Percentiles rank a stretch among this genome's conserved stretches.
phyloP scores from a whole-genome alignment of 1,140 invertebrate genomes.

The Cotesia chilonis region DNA sequence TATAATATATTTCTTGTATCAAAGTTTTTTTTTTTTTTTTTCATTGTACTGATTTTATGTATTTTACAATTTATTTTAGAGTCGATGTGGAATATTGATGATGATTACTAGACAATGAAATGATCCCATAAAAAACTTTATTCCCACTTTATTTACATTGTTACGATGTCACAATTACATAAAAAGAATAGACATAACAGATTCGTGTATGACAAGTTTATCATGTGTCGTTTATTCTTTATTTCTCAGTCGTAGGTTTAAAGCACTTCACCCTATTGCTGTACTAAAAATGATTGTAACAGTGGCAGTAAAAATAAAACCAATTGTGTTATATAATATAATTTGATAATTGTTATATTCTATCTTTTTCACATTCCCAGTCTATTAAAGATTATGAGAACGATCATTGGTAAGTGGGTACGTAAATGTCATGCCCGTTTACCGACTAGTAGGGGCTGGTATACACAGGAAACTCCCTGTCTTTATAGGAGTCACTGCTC shows the following conservation, averaged over 20 bases:
- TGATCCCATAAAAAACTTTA: too few relatives aligned
- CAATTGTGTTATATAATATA: conserved; percentile 34
- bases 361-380: conserved; percentile 42
- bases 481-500: conserved; percentile 59
- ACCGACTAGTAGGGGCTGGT: conserved; percentile 48
- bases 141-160: too few relatives aligned
- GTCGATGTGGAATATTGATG: conserved; percentile 48
- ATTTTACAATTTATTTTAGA: conserved; percentile 60
- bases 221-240: background rate
- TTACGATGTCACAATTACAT: background rate
- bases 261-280: background rate
- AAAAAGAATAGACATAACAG: background rate
- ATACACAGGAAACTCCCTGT: conserved; percentile 54
- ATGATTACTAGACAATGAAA: too few relatives aligned
- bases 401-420: conserved; percentile 58
- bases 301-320: conserved; percentile 19
- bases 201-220: conserved; percentile 6
- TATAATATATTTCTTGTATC: too few relatives aligned
- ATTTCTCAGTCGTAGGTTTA: background rate
- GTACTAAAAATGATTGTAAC: conserved; percentile 8
- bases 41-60: conserved; percentile 50
- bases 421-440: conserved; percentile 61
- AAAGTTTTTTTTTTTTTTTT: too few relatives aligned
- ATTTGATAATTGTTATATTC: conserved; percentile 44
- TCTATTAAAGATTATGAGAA: conserved; percentile 45